Evolutionary conservation across 2,797 vertebrate species (phyloP).

Genomic region (Mormyrops boulengeri): DNA sequence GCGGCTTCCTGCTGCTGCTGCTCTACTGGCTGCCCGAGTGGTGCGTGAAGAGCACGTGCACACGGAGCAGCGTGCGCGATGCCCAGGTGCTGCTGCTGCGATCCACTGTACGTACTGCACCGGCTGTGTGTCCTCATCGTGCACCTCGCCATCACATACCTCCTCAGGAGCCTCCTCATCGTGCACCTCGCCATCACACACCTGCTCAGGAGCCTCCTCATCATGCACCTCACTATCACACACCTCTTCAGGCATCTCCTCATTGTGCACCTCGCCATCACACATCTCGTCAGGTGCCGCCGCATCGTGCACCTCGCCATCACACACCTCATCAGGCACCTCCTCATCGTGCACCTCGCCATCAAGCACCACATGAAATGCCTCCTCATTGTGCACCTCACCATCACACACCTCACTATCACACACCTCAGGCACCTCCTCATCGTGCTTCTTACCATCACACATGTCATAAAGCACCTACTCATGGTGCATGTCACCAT

Average conservation of each 20-base stretch:
- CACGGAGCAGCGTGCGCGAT: slow-evolving; percentile 66
- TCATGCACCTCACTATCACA: too few relatives aligned
- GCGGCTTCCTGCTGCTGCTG: slow-evolving; percentile 90
- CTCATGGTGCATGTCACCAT: not conserved
- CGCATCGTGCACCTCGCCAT: not conserved
- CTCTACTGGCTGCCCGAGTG: slow-evolving; percentile 98
- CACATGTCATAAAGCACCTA: not conserved
- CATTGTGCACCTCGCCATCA: not conserved
- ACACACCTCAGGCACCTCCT: not conserved
- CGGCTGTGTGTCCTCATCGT: not conserved
- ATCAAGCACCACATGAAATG: not conserved
- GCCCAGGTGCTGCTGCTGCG: slow-evolving; percentile 84
- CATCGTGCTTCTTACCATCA: not conserved
- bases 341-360: not conserved
- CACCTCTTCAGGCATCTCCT: not conserved
- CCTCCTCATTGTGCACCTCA: not conserved
- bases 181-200: too few relatives aligned
- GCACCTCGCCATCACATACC: too few relatives aligned
- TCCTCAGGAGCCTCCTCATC: too few relatives aligned
- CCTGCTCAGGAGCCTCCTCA: too few relatives aligned
- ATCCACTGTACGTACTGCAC: slow-evolving; percentile 72
- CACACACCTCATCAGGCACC: not conserved
- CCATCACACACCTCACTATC: not conserved
- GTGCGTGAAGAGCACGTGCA: slow-evolving; percentile 89
- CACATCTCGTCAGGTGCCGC: not conserved